Evolutionary conservation across 2,797 vertebrate species (phyloP).

Genomic region (Acrossocheilus fasciatus): DNA sequence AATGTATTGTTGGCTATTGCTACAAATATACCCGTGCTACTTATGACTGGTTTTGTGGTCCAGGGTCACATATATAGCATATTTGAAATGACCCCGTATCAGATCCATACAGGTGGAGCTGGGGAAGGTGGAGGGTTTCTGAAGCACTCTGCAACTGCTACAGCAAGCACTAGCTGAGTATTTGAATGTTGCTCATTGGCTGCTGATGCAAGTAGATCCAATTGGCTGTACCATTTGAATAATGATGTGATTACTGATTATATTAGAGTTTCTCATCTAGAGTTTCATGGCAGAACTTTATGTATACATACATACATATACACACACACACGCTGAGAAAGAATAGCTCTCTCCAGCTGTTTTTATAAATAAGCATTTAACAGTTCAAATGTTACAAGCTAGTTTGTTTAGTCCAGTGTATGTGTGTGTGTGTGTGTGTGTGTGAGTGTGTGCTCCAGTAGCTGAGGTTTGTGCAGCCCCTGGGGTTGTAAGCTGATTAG

Average conservation of each 20-base stretch:
- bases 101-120: not conserved
- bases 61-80: not conserved
- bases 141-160: not conserved
- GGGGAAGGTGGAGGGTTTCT: not conserved
- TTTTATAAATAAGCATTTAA: not conserved
- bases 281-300: not conserved
- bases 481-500: constrained; percentile 91
- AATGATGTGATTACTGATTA: not conserved
- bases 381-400: not conserved
- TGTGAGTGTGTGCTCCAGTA: constrained; percentile 17
- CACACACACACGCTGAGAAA: not conserved
- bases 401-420: not conserved
- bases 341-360: not conserved
- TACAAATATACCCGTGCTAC: too few relatives aligned
- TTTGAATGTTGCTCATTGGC: not conserved
- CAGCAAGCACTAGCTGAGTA: not conserved
- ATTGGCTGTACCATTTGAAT: not conserved
- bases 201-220: not conserved
- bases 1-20: too few relatives aligned
- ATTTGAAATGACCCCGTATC: not conserved
- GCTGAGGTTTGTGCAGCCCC: constrained; percentile 67
- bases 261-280: not conserved
- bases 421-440: constrained; percentile 19
- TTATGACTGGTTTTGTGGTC: too few relatives aligned
- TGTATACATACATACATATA: not conserved